Percentiles rank a stretch among this genome's conserved stretches.
Evolutionary conservation across 2,113 vertebrate genomes (phyloP).

Genomic region (Galbula dea): DNA sequence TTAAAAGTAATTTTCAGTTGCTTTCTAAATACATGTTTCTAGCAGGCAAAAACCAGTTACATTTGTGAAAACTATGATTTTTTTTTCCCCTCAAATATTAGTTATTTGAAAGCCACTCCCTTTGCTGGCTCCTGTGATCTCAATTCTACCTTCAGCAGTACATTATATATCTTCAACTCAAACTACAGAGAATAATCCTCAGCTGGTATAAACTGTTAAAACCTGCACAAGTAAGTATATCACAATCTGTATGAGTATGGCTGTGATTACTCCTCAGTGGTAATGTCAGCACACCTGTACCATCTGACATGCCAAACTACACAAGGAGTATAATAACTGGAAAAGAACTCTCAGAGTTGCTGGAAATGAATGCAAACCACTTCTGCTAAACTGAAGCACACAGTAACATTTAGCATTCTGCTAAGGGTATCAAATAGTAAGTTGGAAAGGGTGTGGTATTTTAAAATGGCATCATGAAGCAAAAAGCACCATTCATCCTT

Average conservation of each 20-base stretch:
- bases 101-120: neutral
- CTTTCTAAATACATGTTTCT: conserved; percentile 51
- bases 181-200: neutral
- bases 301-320: neutral
- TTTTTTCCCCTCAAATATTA: neutral
- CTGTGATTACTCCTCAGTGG: neutral
- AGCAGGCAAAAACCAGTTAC: neutral
- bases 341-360: neutral
- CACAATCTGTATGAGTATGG: neutral
- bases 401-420: neutral
- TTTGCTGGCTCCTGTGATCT: neutral
- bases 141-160: neutral
- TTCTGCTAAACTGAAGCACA: neutral
- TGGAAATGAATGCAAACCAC: neutral
- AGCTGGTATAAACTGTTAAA: neutral
- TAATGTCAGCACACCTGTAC: neutral
- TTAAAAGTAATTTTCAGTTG: conserved; percentile 40
- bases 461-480: conserved; percentile 26
- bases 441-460: conserved; percentile 45
- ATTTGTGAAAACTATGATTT: neutral
- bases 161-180: neutral
- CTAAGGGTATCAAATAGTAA: conserved; percentile 15
- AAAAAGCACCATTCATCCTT: conserved; percentile 37
- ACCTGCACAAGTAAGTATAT: neutral
- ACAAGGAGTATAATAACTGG: neutral